Evolutionary conservation across 30 jellyfish, hydroid and myxozoan genomes (phyloP).

Genomic region (Catostylus mosaicus): DNA sequence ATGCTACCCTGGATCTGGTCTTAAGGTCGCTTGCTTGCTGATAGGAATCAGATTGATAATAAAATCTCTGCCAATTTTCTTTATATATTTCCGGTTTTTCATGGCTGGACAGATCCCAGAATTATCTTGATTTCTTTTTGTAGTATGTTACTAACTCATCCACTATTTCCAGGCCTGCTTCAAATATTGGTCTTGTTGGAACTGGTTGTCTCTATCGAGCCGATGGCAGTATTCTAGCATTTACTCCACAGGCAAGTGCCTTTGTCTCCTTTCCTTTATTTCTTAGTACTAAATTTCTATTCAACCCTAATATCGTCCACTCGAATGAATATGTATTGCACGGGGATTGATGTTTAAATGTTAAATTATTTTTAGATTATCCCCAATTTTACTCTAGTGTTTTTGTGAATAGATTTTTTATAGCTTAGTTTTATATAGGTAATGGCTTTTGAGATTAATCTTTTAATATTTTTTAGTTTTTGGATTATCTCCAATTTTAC

Average conservation of each 20-base stretch:
- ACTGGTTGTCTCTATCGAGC: slow-evolving; percentile 94
- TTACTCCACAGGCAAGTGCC: slow-evolving; percentile 93
- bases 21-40: neutral
- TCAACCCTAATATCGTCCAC: too few relatives aligned
- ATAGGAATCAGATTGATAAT: neutral
- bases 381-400: neutral
- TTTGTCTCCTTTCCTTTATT: neutral
- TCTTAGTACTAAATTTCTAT: too few relatives aligned
- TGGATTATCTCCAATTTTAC: slow-evolving; percentile 94
- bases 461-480: slow-evolving; percentile 71
- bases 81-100: too few relatives aligned
- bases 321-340: too few relatives aligned
- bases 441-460: too few relatives aligned
- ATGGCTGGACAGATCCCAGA: too few relatives aligned
- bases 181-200: slow-evolving; percentile 93
- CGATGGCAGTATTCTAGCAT: slow-evolving; percentile 84
- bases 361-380: too few relatives aligned
- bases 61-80: too few relatives aligned
- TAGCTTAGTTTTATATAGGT: too few relatives aligned
- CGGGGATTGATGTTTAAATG: too few relatives aligned
- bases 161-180: slow-evolving; percentile 73
- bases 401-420: neutral
- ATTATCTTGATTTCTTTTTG: neutral
- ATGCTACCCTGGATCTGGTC: neutral
- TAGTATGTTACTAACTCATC: neutral